Evolutionary conservation across 2,888 invertebrate genomes (phyloP).

Genomic region (Ophioninae sp.): DNA sequence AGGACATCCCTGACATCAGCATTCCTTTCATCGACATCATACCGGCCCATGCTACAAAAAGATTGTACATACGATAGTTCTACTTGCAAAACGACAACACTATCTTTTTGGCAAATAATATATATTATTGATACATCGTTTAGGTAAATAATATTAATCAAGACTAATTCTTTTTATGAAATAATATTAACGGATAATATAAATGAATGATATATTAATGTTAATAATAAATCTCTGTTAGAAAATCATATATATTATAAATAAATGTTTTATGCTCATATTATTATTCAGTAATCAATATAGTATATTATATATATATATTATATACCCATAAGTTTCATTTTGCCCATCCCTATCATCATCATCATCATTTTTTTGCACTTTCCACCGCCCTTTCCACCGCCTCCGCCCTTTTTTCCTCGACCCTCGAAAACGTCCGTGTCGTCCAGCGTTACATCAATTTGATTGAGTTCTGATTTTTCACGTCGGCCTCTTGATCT

Average conservation of each 20-base stretch:
- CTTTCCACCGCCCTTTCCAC: constrained; percentile 76
- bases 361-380: constrained; percentile 86
- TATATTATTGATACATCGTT: too few relatives aligned
- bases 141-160: too few relatives aligned
- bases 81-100: neutral
- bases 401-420: constrained; percentile 78
- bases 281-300: neutral
- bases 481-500: constrained; percentile 71
- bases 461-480: constrained; percentile 71
- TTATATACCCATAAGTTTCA: constrained; percentile 83
- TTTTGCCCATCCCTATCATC: constrained; percentile 85
- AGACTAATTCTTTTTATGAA: too few relatives aligned
- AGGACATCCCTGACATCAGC: constrained; percentile 85
- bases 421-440: constrained; percentile 75
- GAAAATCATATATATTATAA: too few relatives aligned
- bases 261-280: neutral
- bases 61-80: neutral
- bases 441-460: constrained; percentile 78
- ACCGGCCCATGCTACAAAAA: constrained; percentile 83
- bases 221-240: too few relatives aligned
- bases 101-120: neutral
- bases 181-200: too few relatives aligned
- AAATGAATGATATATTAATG: too few relatives aligned
- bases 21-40: constrained; percentile 85
- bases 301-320: constrained; percentile 65